phyloP scores from a whole-genome alignment of 2,113 vertebrate species.

The Odontesthes bonariensis region DNA sequence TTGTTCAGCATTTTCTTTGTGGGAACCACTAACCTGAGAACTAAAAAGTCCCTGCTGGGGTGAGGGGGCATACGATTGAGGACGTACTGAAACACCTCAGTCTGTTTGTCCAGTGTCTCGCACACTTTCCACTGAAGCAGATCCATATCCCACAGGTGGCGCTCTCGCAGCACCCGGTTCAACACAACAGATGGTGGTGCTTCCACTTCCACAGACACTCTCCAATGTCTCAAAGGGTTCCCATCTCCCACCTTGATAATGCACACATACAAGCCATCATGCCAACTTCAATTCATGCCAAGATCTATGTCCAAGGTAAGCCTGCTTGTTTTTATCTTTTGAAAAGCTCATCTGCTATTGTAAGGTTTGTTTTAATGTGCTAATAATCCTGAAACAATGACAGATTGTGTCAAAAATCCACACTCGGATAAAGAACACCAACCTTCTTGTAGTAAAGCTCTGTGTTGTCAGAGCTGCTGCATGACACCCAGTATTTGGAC shows the following conservation, averaged over 20 bases:
- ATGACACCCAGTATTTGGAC: conserved; percentile 94
- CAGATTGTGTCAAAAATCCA: neutral
- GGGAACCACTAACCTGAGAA: conserved; percentile 88
- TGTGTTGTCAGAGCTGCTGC: conserved; percentile 89
- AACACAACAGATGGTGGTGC: conserved; percentile 94
- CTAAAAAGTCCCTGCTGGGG: conserved; percentile 92
- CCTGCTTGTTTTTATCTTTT: neutral
- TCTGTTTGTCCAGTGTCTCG: conserved; percentile 92
- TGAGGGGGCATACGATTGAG: conserved; percentile 96
- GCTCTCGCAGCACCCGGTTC: conserved; percentile 94
- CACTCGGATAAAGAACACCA: neutral
- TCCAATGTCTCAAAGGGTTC: conserved; percentile 92
- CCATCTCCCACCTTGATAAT: conserved; percentile 90
- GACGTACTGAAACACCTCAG: conserved; percentile 94
- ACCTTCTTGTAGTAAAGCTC: conserved; percentile 97
- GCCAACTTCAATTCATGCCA: neutral
- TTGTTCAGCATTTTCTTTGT: neutral
- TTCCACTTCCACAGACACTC: conserved; percentile 93
- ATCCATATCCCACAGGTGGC: conserved; percentile 97
- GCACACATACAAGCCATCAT: conserved; percentile 13
- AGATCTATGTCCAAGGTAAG: neutral
- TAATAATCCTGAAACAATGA: neutral
- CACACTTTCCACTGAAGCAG: conserved; percentile 96
- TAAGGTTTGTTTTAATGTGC: neutral
- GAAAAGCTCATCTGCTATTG: neutral